These are phyloP conservation scores for Hydractinia symbiolongicarpus DNA, from an alignment of 30 jellyfish, hydroid and myxozoan genomes.

Conservation along the genomic window DNA sequence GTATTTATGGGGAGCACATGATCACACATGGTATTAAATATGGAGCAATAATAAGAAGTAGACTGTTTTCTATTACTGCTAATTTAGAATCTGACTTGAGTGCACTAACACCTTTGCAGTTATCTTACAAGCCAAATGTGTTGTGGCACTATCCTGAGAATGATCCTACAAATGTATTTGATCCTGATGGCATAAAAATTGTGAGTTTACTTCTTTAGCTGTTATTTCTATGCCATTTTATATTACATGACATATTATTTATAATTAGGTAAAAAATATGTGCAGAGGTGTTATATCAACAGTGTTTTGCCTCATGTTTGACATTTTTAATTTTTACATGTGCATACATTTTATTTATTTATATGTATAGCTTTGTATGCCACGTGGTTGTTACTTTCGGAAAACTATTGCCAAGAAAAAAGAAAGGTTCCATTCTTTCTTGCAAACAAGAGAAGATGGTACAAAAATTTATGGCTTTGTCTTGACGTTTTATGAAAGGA, in stretches of 20 bases:
- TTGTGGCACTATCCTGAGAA: slow-evolving; percentile 78
- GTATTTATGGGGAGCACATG: too few species aligned
- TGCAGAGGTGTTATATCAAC: too few species aligned
- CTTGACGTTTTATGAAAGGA: slow-evolving; percentile 71
- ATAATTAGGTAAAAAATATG: too few species aligned
- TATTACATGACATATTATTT: too few species aligned
- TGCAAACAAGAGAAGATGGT: slow-evolving; percentile 93
- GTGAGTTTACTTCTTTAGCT: slow-evolving; percentile 31
- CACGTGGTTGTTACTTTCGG: slow-evolving; percentile 72
- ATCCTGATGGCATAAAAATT: slow-evolving; percentile 81
- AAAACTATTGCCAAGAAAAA: slow-evolving; percentile 47
- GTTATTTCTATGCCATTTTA: neutral
- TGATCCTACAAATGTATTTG: slow-evolving; percentile 58
- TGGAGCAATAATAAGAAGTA: too few species aligned
- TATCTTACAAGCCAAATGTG: slow-evolving; percentile 72
- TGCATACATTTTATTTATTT: neutral
- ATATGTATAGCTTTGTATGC: slow-evolving; percentile 76
- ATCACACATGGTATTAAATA: too few species aligned
- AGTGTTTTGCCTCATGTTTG: too few species aligned
- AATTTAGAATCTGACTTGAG: slow-evolving; percentile 39
- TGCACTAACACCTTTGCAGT: slow-evolving; percentile 68
- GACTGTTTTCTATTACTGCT: neutral
- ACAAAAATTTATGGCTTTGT: slow-evolving; percentile 81
- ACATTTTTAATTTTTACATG: too few species aligned
- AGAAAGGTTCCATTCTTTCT: slow-evolving; percentile 70